These are phyloP conservation scores for Dendroctonus valens DNA, from an alignment of 1,140 invertebrate genomes.

Conservation along the genomic window DNA sequence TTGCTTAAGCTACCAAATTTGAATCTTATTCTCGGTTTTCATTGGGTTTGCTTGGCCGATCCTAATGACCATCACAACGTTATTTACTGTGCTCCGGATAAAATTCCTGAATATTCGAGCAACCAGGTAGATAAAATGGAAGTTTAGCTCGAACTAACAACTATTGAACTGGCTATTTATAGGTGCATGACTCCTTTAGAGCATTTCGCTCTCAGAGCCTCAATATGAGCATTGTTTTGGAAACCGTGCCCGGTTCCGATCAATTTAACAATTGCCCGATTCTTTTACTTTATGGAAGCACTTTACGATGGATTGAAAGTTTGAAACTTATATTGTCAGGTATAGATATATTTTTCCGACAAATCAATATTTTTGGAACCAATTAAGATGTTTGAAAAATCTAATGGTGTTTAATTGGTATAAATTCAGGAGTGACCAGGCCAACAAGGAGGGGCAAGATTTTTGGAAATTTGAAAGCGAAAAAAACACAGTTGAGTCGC, in stretches of 20 bases:
- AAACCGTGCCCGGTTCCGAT: conserved; percentile 71
- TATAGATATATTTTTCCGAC: conserved; percentile 4
- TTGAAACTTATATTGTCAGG: conserved; percentile 92
- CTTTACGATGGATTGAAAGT: conserved; percentile 92
- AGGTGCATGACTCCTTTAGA: conserved; percentile 81
- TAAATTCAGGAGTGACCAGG: conserved; percentile 69
- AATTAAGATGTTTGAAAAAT: too few species aligned
- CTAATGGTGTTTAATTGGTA: not conserved
- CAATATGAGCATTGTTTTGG: conserved; percentile 83
- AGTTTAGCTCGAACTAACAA: not conserved
- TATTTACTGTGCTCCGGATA: conserved; percentile 93
- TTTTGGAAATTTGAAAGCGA: conserved; percentile 79
- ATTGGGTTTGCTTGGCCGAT: conserved; percentile 90
- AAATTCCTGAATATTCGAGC: conserved; percentile 95
- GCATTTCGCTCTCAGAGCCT: conserved; percentile 94
- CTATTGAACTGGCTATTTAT: conserved; percentile 30
- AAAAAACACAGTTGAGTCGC: conserved; percentile 87
- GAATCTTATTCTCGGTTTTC: conserved; percentile 79
- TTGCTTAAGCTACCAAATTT: conserved; percentile 89
- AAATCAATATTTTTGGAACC: too few species aligned
- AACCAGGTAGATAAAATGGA: conserved; percentile 65
- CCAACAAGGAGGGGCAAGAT: conserved; percentile 87
- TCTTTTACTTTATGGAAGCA: conserved; percentile 87
- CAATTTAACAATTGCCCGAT: conserved; percentile 64
- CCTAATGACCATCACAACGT: conserved; percentile 96